These are phyloP conservation scores for Tokudaia tokunoshimensis DNA, from an alignment of 2,797 vertebrate species.

Conservation along the genomic window DNA sequence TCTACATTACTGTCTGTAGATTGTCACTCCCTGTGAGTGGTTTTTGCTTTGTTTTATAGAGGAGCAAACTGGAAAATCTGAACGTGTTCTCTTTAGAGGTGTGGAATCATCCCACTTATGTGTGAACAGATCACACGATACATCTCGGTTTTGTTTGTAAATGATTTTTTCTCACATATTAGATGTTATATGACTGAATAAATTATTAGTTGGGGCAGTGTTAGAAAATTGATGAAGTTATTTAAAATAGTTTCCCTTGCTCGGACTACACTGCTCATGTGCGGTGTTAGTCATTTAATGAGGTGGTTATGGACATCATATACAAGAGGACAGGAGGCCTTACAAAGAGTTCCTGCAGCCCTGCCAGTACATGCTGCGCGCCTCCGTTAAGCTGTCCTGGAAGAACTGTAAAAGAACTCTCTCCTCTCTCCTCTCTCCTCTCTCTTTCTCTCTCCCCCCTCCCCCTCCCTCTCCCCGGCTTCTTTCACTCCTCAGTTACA, in stretches of 20 bases:
- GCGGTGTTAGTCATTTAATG: slow-evolving; percentile 9
- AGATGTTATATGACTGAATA: slow-evolving; percentile 44
- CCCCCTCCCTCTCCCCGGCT: too few species aligned
- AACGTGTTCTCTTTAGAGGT: slow-evolving; percentile 18
- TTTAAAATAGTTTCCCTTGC: slow-evolving; percentile 43
- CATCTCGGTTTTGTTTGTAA: slow-evolving; percentile 17
- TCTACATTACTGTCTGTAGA: background rate
- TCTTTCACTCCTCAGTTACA: too few species aligned
- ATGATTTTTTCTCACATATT: background rate
- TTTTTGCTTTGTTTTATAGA: background rate
- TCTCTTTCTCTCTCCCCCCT: background rate
- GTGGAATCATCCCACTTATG: background rate
- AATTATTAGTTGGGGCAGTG: background rate
- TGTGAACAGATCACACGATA: background rate
- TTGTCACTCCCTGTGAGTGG: background rate
- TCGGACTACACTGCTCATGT: background rate
- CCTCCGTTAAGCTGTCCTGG: background rate
- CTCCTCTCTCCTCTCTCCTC: background rate
- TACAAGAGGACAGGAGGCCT: background rate
- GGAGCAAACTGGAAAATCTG: background rate
- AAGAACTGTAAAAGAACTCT: background rate
- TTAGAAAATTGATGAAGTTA: slow-evolving; percentile 10
- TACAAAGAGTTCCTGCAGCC: background rate
- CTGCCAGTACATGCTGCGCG: background rate
- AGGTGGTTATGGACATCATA: background rate